Evolutionary conservation across 2,113 vertebrate species (phyloP), one percentile per base, ranked within the genome.

Genomic region (Seriola quinqueradiata): DNA sequence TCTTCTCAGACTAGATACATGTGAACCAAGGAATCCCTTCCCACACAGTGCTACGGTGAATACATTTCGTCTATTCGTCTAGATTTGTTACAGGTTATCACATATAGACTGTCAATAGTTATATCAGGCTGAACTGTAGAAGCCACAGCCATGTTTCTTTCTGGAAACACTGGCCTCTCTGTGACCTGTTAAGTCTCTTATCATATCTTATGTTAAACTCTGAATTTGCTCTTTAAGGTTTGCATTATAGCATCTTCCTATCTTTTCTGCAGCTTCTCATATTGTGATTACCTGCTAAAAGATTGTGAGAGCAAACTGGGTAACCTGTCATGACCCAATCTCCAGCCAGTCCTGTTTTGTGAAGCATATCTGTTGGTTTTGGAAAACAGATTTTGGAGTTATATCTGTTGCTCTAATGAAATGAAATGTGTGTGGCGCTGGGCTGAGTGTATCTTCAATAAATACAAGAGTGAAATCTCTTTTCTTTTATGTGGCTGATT

Each of bases 361-460:
- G 36, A 78, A 54, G 61, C 61, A 46, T 63, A 67, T 83, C 65
- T 6, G 44, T 21, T 42, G 60, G 9, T 44, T 55, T 67, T 61
- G 14, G 75, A 72, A 73, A 50, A 46, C 54, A 86, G 32, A 79
- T 74, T 77, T 74, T 61, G 50, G 50, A 28, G 77, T 78, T 64
- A 73, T 38, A 69, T 77, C 63, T 68, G 38, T 13, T 16, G 1
- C 57, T 78, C 4, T 59, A 28, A 79, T 66, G 16, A 75, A 82
- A 65, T 36, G 19, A 64, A 75, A 64, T 55, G 25, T 58, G 40
- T 16, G 46, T 38, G 69, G 48, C 38, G 38, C 38, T 14, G 76
- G 60, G 11, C 16, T 54, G 21, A 54, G 79, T n/a, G 9, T 12
- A 52, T 50, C 23, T 48, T 34, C 23, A 23, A 54, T 17, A 34